Percentiles rank a stretch among this genome's conserved stretches.
Evolutionary conservation across 2,888 invertebrate species (phyloP).

Genomic region (Torymus aiolomorphi): DNA sequence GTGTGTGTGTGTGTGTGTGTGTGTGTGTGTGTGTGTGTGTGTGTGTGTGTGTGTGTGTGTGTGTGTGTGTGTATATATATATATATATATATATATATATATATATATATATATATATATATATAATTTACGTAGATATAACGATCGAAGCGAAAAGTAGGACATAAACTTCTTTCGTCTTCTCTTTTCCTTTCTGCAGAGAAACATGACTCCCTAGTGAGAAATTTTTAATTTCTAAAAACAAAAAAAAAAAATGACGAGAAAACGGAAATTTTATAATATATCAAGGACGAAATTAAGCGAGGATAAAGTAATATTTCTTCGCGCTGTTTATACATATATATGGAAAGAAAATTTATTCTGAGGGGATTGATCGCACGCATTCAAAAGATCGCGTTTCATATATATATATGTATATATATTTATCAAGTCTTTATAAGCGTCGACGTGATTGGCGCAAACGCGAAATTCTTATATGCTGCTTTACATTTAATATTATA

Average conservation of each 20-base stretch:
- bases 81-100: no score
- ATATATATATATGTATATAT: slow-evolving; percentile 34
- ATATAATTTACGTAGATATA: slow-evolving; percentile 5
- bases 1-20: no score
- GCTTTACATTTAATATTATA: slow-evolving; percentile 44
- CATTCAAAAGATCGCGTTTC: slow-evolving; percentile 1
- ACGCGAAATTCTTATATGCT: slow-evolving; percentile 49
- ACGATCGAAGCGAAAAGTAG: slow-evolving; percentile 7
- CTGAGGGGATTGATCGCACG: slow-evolving; percentile 49
- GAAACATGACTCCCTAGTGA: background rate
- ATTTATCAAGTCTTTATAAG: slow-evolving; percentile 51
- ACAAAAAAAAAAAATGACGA: background rate
- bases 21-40: no score
- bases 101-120: slow-evolving; percentile 4
- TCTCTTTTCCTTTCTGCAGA: background rate
- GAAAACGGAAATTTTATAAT: background rate
- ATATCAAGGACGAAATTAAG: slow-evolving; percentile 15
- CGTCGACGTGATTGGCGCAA: slow-evolving; percentile 47
- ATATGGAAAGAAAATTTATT: slow-evolving; percentile 31
- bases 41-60: no score
- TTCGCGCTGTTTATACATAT: background rate
- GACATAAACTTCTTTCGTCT: slow-evolving; percentile 1
- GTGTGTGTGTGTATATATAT: no score
- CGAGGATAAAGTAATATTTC: slow-evolving; percentile 23
- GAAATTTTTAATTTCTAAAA: background rate